Conservation (phyloP, 2,797 vertebrate genomes). For the Gymnoscopelus microlampas region DNA sequence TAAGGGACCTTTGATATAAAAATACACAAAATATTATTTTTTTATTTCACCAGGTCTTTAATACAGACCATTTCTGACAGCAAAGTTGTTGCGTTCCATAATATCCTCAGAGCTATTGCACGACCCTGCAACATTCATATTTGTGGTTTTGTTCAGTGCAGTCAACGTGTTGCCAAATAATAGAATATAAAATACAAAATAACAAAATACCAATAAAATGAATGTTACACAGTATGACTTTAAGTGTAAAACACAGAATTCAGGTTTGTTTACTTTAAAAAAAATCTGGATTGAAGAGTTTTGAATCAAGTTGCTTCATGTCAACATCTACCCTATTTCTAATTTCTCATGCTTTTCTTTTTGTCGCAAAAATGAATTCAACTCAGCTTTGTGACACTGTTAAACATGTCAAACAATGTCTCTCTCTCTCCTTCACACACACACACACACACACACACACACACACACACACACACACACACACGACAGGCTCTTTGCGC, state of each 20-base stretch:
- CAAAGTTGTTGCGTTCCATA: too few species aligned
- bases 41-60: too few species aligned
- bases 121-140: too few species aligned
- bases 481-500: conserved; percentile 16
- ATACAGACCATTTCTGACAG: too few species aligned
- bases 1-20: too few species aligned
- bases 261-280: conserved; percentile 12
- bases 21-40: too few species aligned
- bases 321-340: conserved; percentile 17
- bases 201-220: not conserved
- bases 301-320: conserved; percentile 25
- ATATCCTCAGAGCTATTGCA: too few species aligned
- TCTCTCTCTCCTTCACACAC: conserved; percentile 2
- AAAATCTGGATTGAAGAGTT: not conserved
- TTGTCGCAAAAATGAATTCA: conserved; percentile 55
- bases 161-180: too few species aligned
- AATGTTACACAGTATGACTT: conserved; percentile 5
- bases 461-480: not conserved
- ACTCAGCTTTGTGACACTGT: conserved; percentile 38
- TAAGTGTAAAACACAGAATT: conserved; percentile 35
- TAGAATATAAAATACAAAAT: not conserved
- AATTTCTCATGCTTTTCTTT: conserved; percentile 15
- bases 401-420: conserved; percentile 27
- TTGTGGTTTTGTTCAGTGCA: too few species aligned
- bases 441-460: conserved; percentile 1